Evolutionary conservation across 2,888 invertebrate genomes (phyloP), one percentile per base, ranked within the genome.

Genomic region (Serrognathus titanus): DNA sequence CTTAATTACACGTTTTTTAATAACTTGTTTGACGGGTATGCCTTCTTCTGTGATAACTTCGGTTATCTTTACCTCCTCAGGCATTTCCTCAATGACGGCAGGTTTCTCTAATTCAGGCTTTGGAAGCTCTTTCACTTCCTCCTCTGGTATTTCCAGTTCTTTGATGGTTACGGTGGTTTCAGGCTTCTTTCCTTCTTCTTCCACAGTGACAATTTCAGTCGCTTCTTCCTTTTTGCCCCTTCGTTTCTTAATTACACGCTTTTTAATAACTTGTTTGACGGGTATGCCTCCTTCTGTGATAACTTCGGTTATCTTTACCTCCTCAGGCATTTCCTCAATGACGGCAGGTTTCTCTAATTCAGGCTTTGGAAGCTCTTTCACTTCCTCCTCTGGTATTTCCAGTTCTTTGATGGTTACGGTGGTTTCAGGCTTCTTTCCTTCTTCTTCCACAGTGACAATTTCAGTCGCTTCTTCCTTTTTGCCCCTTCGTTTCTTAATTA

Each of bases 361-460:
- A 24, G 4, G 6, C 8, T 24, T 24, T 24, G 24, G 24, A 24
- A 24, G 24, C 20, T 55, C 55, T 46, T 53, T 45, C 13, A 59
- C 39, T 51, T 48, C n/a, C 53, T 53, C 55, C 48, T 53, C 60
- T 5, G 61, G 64, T 16, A 67, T 53, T 11, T 46, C 20, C 36
- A 55, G 51, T 58, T 57, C 58, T 20, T 57, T 46, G 6, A 67
- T 68, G 24, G 64, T 62, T 10, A 81, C 78, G 2, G 73, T 71
- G 0, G 60, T 72, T 63, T 72, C 62, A 58, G 77, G 78, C 0
- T 70, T 72, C 53, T 74, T 66, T 5, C 60, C 64, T 36, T 66
- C 65, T 41, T 68, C 74, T 58, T 45, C 64, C 1, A 75, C 67
- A 63, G 70, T 71, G 24, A 68, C 64, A 41, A 73, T 69, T 69